Percentiles rank a stretch among this genome's conserved stretches.
Evolutionary conservation across 2,888 invertebrate genomes (phyloP).

Genomic region (Masnerella sp.): DNA sequence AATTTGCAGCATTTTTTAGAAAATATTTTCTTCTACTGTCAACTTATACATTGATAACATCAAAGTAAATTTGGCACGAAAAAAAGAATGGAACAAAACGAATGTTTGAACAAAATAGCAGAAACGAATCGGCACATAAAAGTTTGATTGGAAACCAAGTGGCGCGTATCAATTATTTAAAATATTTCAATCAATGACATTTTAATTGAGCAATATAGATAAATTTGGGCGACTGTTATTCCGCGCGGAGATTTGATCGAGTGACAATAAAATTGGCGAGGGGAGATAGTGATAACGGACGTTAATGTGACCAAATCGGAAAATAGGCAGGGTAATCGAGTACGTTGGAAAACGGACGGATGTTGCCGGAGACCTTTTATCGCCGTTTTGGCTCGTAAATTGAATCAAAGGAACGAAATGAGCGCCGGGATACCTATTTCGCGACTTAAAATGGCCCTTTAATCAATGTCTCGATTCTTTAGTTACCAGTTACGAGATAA

Average conservation of each 20-base stretch:
- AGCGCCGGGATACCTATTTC: slow-evolving; percentile 65
- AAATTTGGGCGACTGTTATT: neutral
- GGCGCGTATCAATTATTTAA: neutral
- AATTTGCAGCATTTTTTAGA: no score
- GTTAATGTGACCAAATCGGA: slow-evolving; percentile 60
- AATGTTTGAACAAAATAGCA: no score
- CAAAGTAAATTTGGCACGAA: no score
- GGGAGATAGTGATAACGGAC: slow-evolving; percentile 53
- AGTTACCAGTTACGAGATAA: slow-evolving; percentile 74
- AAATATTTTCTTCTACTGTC: no score
- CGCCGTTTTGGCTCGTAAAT: slow-evolving; percentile 73
- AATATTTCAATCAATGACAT: slow-evolving; percentile 9
- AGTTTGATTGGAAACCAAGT: no score
- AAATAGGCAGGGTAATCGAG: slow-evolving; percentile 54
- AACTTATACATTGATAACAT: no score
- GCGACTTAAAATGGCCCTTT: slow-evolving; percentile 73
- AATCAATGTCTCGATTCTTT: slow-evolving; percentile 72
- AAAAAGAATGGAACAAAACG: no score
- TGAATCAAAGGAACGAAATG: slow-evolving; percentile 74
- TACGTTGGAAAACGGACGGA: slow-evolving; percentile 56
- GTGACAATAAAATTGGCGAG: slow-evolving; percentile 65
- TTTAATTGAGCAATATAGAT: slow-evolving; percentile 9
- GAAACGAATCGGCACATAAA: no score
- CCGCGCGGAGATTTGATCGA: slow-evolving; percentile 67
- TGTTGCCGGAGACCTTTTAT: slow-evolving; percentile 62